phyloP scores from a whole-genome alignment of 1,140 invertebrate genomes.

The Hirudo medicinalis region DNA sequence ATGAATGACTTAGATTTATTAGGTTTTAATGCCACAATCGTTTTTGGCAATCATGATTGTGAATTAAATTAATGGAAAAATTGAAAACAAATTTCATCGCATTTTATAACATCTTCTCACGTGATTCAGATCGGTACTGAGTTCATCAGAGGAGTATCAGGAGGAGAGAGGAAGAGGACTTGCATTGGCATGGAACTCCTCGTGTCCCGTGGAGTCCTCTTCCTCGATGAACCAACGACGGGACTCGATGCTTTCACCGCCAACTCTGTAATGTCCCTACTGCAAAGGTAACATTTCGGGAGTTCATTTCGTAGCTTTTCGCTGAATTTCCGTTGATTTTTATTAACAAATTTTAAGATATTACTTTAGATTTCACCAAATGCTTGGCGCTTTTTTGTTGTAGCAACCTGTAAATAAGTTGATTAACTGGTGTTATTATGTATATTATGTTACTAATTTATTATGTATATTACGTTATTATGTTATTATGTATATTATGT shows the following conservation, averaged over 20 bases:
- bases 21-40: too few species aligned
- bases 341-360: too few species aligned
- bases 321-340: background rate
- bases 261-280: constrained; percentile 35
- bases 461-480: too few species aligned
- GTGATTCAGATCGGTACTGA: constrained; percentile 33
- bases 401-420: too few species aligned
- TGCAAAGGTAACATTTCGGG: constrained; percentile 29
- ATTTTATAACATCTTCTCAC: background rate
- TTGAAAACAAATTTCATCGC: background rate
- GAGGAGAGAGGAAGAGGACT: constrained; percentile 37
- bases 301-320: background rate
- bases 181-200: constrained; percentile 41
- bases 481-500: too few species aligned
- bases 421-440: too few species aligned
- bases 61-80: background rate
- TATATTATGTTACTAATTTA: too few species aligned
- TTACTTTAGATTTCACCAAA: too few species aligned
- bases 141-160: constrained; percentile 38
- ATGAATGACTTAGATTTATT: too few species aligned
- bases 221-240: constrained; percentile 41
- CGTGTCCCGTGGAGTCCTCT: constrained; percentile 35
- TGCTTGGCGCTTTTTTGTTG: too few species aligned
- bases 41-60: too few species aligned
- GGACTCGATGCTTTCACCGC: constrained; percentile 40